Conservation (phyloP, 2,113 vertebrate genomes). For the Condylura cristata region DNA sequence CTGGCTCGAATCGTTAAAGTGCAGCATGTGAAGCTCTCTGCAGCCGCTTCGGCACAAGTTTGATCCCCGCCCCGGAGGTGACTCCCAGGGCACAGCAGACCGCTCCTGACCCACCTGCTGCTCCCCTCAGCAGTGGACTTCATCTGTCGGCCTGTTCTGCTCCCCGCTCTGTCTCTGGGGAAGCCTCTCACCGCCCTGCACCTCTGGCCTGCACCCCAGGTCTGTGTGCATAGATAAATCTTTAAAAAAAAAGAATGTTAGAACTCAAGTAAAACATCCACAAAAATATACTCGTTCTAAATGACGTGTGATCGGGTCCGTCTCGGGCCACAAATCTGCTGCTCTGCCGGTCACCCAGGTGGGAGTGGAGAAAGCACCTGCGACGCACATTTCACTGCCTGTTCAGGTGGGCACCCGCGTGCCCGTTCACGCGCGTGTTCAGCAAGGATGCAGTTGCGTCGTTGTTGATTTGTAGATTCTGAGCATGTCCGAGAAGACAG, state of each 20-base stretch:
- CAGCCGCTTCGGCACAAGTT: no score
- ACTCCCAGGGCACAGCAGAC: no score
- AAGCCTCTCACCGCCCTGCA: no score
- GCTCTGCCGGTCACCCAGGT: neutral
- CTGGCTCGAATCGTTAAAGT: no score
- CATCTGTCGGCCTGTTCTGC: no score
- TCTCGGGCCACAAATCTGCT: neutral
- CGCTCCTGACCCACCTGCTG: no score
- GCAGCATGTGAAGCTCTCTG: no score
- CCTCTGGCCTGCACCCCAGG: no score
- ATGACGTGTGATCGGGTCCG: neutral
- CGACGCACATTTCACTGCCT: conserved; percentile 15
- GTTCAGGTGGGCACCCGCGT: neutral
- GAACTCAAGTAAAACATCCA: neutral
- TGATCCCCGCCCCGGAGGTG: no score
- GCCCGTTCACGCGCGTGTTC: neutral
- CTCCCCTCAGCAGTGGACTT: no score
- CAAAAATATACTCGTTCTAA: neutral
- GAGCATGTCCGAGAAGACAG: neutral
- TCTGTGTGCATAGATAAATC: no score
- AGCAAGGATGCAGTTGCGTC: neutral
- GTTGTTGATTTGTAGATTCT: neutral
- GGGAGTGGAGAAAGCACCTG: neutral
- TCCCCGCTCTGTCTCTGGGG: no score
- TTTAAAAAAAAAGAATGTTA: neutral